Evolutionary conservation across 2,888 invertebrate species (phyloP), one percentile per base, ranked within the genome.

Genomic region (Ennomos erosarius): DNA sequence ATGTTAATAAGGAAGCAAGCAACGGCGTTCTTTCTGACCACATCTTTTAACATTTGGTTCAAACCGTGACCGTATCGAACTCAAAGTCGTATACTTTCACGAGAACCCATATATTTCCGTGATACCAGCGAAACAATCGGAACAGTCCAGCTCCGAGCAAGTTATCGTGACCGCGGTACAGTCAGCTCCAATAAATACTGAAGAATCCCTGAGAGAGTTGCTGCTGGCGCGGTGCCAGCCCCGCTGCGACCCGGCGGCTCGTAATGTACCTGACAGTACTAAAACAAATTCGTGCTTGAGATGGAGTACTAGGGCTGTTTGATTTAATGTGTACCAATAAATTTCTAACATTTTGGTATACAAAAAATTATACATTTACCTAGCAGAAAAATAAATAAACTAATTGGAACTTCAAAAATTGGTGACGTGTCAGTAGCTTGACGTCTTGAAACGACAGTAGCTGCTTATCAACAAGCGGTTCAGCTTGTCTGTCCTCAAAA

Each of bases 231-330:
- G 35, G 34, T 13, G 10, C 50, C 50, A 50, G n/a, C 42, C 6
- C n/a, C 16, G 16, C 47, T 11, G 26, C 8, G 34, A 34, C 9
- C 35, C 10, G n/a, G 11, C 34, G 9, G 26, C 3, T 50, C 40
- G 40, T 50, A 42, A 50, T 50, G 50, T 50, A 50, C 13, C 50
- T 40, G 50, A 50, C 50, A 12, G 40, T 49, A 49, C 49, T 40
- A 9, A 38, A 38, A 12, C 10, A 33, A 49, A 33, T 47, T 50
- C 12, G 40, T 12, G 34, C 26, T 38, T 47, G 26, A 47, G 46
- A 47, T 11, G 38, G 46, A 46, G 12, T 11, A 34, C 34, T 33
- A 11, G 33, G n/a, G 34, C 11, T 34, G 34, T 44, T 44, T 46
- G 36, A 46, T 46, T 46, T 46, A 36, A 35, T 12, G 5, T 13